phyloP scores from a whole-genome alignment of 2,797 vertebrate genomes.

The Pagetopsis macropterus region DNA sequence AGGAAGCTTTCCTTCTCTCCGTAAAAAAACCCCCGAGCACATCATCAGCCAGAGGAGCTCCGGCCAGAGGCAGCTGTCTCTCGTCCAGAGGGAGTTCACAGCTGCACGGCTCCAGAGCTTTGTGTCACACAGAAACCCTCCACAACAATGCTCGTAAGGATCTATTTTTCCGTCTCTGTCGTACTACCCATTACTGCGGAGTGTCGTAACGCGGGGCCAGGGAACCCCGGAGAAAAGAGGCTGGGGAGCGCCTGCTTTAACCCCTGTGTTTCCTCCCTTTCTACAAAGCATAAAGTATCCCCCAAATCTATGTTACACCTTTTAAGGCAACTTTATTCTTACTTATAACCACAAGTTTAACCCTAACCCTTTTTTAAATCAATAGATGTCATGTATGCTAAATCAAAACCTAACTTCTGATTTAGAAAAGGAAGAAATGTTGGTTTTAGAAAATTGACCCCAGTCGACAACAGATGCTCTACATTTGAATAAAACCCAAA shows the following conservation, averaged over 20 bases:
- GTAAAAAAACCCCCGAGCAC: constrained; percentile 55
- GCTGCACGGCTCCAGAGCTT: constrained; percentile 88
- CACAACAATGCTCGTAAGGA: constrained; percentile 86
- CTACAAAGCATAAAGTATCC: no score
- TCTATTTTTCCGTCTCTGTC: constrained; percentile 59
- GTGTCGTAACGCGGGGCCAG: constrained; percentile 67
- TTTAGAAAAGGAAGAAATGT: no score
- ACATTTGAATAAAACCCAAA: no score
- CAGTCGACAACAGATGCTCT: no score
- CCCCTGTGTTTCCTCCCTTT: no score
- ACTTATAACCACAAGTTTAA: no score
- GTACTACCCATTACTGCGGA: constrained; percentile 61
- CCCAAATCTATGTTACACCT: no score
- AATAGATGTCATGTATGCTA: no score
- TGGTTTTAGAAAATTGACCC: no score
- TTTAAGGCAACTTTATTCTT: no score
- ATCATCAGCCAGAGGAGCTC: constrained; percentile 69
- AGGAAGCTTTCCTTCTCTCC: constrained; percentile 72
- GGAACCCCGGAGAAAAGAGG: constrained; percentile 62
- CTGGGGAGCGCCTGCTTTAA: constrained; percentile 34
- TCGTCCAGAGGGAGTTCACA: constrained; percentile 90
- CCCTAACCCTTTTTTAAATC: no score
- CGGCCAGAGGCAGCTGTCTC: constrained; percentile 85
- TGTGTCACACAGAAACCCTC: constrained; percentile 90
- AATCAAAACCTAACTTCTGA: no score